phyloP scores from a whole-genome alignment of 2,113 vertebrate genomes.

The Naja naja region DNA sequence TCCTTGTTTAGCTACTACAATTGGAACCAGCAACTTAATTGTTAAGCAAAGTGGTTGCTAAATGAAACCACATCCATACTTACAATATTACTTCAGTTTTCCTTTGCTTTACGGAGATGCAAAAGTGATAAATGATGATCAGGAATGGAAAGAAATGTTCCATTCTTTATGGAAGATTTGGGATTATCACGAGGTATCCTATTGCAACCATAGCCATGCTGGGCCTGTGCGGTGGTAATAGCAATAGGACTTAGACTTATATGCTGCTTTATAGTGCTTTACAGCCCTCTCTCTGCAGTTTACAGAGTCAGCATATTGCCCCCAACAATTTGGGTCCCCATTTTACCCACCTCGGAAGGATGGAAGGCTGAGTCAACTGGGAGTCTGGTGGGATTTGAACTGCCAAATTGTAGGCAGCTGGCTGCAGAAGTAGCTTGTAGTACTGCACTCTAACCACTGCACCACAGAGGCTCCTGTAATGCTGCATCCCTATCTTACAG shows the following conservation, averaged over 20 bases:
- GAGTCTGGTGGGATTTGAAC: too few relatives aligned
- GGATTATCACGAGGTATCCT: background rate
- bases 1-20: background rate
- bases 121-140: background rate
- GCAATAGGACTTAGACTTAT: too few relatives aligned
- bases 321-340: too few relatives aligned
- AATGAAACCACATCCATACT: background rate
- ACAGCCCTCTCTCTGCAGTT: too few relatives aligned
- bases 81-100: background rate
- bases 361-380: too few relatives aligned
- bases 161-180: background rate
- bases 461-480: background rate
- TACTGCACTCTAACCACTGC: too few relatives aligned
- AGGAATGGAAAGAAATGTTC: background rate
- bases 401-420: too few relatives aligned
- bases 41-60: background rate
- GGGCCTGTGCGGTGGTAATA: background rate
- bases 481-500: background rate
- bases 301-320: too few relatives aligned
- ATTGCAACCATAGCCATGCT: background rate
- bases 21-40: background rate
- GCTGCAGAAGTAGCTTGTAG: too few relatives aligned
- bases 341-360: too few relatives aligned
- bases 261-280: too few relatives aligned
- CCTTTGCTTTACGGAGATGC: background rate